Evolutionary conservation across 1,140 invertebrate genomes (phyloP), one percentile per base, ranked within the genome.

Genomic region (Patella vulgata): DNA sequence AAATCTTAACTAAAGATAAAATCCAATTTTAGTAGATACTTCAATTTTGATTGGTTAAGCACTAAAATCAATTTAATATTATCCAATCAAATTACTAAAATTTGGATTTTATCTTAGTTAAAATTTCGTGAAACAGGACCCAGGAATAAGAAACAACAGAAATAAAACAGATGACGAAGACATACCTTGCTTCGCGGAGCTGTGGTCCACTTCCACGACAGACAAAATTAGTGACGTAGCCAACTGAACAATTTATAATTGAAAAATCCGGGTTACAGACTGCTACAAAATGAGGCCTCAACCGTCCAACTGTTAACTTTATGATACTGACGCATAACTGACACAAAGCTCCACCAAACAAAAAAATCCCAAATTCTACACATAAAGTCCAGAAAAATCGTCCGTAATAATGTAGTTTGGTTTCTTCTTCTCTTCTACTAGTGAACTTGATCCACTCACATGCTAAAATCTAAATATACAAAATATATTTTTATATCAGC

Each of bases 261-360:
- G 44, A 46, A 42, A 66, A 64, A 30, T 66, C 36, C 17, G 73
- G 73, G 31, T 66, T 62, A 53, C 90, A 88, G 77, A 61, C 83
- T 70, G 87, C 87, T 67, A 95, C 89, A 84, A 98, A 98, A 84
- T 98, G 94, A 9, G 96, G 96, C 23, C 96, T 85, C 55, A 97
- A 84, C 47, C 95, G 87, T 27, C 96, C 96, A 62, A 97, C 90
- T 1, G 91, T 91, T 66, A 96, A 96, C 83, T 97, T 98, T 27
- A 91, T 92, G 69, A 96, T 89, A 74, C 97, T 93, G 1, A 93
- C 95, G 6, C 90, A 89, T 17, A 95, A 82, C 80, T 66, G 12
- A 39, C 48, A 91, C 63, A 90, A 88, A 1, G 89, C 90, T n/a
- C 91, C 90, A 0, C 94, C 94, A 80, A 95, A 95, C 27, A 89